Evolutionary conservation across 2,888 invertebrate genomes (phyloP), one percentile per base, ranked within the genome.

Genomic region (Colostygia pectinataria): DNA sequence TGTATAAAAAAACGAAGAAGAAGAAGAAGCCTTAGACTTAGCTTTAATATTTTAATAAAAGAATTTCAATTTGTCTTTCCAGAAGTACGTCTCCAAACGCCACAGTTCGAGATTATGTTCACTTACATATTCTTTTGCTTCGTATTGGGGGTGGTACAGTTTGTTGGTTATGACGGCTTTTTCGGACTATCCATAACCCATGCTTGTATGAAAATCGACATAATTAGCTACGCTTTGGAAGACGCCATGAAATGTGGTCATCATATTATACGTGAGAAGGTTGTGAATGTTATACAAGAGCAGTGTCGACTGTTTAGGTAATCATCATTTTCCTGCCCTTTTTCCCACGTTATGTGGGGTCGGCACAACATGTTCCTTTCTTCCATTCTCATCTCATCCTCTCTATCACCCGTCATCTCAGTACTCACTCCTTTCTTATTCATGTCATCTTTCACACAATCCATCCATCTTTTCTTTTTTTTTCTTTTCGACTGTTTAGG

Each of bases 161-260:
- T 76, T 25, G 57, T 63, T 0, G 80, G 80, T 0, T 83, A 74
- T 51, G 84, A 85, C n/a, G 77, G 75, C 0, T 79, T 80, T 20
- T 84, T 77, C 14, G 81, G 80, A 0, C 6, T 85, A 10, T 55
- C 58, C 0, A 68, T 79, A 0, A 77, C 78, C 56, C 84, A 85
- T 55, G 78, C 79, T 0, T 83, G 84, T 20, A 43, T 83, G 48
- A 84, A 84, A 55, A 80, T 84, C 65, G 65, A 68, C 2, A 3
- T 83, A 10, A 73, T 61, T 7, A 79, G 83, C 43, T 63, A 62
- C 12, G 61, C 55, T 1, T 45, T 84, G 23, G 73, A 79, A 1
- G 74, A 80, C 0, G 77, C 77, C 0, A 45, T 80, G 50, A 39
- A 37, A 0, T 53, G 44, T 9, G 57, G 59, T 0, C 27, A 12